Percentiles rank a stretch among this genome's conserved stretches.
phyloP scores from a whole-genome alignment of 2,888 invertebrate species.

The Athrips mouffetella region DNA sequence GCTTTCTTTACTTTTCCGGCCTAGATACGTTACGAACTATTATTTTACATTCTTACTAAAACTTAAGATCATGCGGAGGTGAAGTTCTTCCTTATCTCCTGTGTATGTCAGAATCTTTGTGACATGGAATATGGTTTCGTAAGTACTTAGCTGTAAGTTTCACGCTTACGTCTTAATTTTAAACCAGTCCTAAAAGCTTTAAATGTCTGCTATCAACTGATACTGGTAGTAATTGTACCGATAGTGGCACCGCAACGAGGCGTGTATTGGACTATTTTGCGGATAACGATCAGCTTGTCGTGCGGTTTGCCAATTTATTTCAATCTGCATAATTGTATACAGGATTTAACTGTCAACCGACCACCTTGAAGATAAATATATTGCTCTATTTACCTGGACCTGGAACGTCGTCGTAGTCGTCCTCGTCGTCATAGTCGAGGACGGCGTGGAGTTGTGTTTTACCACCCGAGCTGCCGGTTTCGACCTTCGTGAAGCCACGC shows the following conservation, averaged over 20 bases:
- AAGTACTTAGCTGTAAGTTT: no score
- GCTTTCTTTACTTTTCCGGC: no score
- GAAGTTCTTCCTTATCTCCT: no score
- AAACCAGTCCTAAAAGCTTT: conserved; percentile 30
- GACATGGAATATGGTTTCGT: neutral
- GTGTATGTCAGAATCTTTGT: no score
- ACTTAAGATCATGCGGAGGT: no score
- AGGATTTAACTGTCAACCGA: conserved; percentile 34
- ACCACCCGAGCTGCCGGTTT: conserved; percentile 72
- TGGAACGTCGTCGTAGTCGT: conserved; percentile 81
- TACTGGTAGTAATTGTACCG: conserved; percentile 50
- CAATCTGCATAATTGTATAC: conserved; percentile 32
- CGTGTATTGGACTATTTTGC: conserved; percentile 29
- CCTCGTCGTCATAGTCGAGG: conserved; percentile 82
- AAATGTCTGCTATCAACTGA: conserved; percentile 41
- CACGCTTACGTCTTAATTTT: conserved; percentile 16
- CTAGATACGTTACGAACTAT: no score
- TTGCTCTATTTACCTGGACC: conserved; percentile 55
- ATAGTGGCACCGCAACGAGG: conserved; percentile 36
- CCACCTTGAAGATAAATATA: conserved; percentile 15
- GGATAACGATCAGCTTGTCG: conserved; percentile 39
- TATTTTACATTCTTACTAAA: no score
- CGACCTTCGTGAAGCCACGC: conserved; percentile 82
- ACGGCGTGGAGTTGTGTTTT: conserved; percentile 85
- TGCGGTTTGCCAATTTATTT: conserved; percentile 31